These are phyloP conservation scores for Ameiurus melas DNA, from an alignment of 2,113 vertebrate genomes.

Conservation along the genomic window DNA sequence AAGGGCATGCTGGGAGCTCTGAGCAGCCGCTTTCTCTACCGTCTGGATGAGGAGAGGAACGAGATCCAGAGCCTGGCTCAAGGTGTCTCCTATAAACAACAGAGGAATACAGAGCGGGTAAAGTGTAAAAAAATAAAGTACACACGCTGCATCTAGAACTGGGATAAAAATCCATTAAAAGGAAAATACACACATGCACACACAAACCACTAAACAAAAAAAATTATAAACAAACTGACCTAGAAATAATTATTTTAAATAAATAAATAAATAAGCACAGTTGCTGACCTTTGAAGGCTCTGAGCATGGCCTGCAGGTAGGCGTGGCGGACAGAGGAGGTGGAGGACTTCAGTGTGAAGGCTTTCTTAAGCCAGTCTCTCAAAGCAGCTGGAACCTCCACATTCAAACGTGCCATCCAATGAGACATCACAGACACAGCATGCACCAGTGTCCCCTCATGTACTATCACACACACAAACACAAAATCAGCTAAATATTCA, in stretches of 20 bases:
- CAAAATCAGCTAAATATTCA: neutral
- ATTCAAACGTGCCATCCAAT: constrained; percentile 87
- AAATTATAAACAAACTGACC: neutral
- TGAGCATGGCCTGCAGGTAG: constrained; percentile 91
- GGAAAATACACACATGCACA: neutral
- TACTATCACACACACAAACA: constrained; percentile 69
- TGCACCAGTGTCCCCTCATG: constrained; percentile 93
- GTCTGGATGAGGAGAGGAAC: constrained; percentile 85
- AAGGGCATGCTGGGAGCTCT: constrained; percentile 85
- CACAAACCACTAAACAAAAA: neutral
- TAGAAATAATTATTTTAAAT: neutral
- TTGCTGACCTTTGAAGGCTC: constrained; percentile 90
- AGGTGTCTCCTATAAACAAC: constrained; percentile 79
- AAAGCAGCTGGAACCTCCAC: constrained; percentile 83
- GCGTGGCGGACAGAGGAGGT: constrained; percentile 90
- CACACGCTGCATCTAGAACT: neutral
- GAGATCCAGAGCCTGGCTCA: constrained; percentile 82
- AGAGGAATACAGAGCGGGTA: neutral
- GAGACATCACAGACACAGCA: constrained; percentile 85
- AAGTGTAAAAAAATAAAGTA: neutral
- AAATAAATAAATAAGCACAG: neutral
- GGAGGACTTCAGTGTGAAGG: constrained; percentile 90
- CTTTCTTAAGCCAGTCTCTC: constrained; percentile 92
- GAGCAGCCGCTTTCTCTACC: constrained; percentile 88
- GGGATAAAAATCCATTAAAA: neutral